Evolutionary conservation across 2,888 invertebrate species (phyloP), one percentile per base, ranked within the genome.

Genomic region (Deilephila porcellus): DNA sequence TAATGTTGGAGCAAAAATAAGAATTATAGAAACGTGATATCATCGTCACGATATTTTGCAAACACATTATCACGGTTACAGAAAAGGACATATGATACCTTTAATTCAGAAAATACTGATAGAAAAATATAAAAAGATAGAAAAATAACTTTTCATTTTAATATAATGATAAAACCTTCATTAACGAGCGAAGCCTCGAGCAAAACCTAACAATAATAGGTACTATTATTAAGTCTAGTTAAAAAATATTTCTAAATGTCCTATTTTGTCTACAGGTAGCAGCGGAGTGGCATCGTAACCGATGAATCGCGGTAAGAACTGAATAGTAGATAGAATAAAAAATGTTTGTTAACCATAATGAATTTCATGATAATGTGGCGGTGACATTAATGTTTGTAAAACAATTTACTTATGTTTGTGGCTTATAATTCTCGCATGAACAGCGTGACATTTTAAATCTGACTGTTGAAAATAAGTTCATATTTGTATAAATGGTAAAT

Each of bases 211-310:
- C n/a, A n/a, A n/a, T 59, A 1, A 19, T 59, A n/a, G n/a, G n/a
- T n/a, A 20, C n/a, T 62, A 6, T 62, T 20, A 17, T 8, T 25
- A 17, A 29, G 29, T 3, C 4, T 14, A 62, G 3, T 11, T 8
- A 11, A 63, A 62, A 3, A 14, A 56, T 34, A 34, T 52, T 32
- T 59, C 59, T 56, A 29, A 64, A 64, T 25, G 7, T 8, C 4
- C 1, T 74, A 74, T 78, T 78, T 80, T 80, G 79, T 80, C 84
- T 79, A 72, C 93, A 93, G 93, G 86, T 93, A 93, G 88, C 92
- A 90, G 84, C 81, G 83, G 81, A 77, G 75, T 78, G 83, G 82
- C 85, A 85, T 83, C 85, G 85, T 86, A 84, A 84, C 76, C 78
- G 82, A 86, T 83, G 82, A 86, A 79, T 78, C 77, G 74, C 78